phyloP scores from a whole-genome alignment of 2,113 vertebrate genomes.

The Pluvianellus socialis region DNA sequence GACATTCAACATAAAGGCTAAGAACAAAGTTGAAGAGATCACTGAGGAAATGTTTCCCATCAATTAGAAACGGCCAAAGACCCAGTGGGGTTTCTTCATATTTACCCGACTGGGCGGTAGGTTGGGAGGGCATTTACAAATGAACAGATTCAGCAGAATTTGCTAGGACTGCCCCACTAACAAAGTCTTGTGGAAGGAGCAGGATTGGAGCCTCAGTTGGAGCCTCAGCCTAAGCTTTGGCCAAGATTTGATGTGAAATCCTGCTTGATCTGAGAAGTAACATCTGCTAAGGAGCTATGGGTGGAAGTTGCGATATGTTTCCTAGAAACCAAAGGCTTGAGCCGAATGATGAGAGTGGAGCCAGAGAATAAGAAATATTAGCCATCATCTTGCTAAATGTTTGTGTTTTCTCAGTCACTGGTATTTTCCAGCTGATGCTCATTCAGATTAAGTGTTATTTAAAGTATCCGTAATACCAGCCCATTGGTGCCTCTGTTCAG shows the following conservation, averaged over 20 bases:
- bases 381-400: background rate
- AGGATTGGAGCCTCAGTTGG: background rate
- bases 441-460: background rate
- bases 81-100: background rate
- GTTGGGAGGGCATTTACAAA: background rate
- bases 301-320: background rate
- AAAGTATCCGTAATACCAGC: background rate
- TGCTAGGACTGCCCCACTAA: background rate
- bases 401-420: background rate
- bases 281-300: background rate
- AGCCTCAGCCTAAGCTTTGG: background rate
- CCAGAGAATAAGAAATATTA: background rate
- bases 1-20: background rate
- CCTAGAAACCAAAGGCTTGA: constrained; percentile 35
- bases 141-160: background rate
- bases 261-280: background rate
- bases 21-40: background rate
- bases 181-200: background rate
- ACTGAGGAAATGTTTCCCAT: background rate
- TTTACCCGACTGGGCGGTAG: rapidly evolving
- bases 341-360: background rate
- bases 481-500: background rate
- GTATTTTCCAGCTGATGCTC: background rate
- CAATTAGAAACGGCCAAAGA: background rate
- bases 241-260: background rate